Percentiles rank a stretch among this genome's conserved stretches.
Evolutionary conservation across 64 coral and sea anemone genomes (phyloP).

Genomic region (Montipora foliosa): DNA sequence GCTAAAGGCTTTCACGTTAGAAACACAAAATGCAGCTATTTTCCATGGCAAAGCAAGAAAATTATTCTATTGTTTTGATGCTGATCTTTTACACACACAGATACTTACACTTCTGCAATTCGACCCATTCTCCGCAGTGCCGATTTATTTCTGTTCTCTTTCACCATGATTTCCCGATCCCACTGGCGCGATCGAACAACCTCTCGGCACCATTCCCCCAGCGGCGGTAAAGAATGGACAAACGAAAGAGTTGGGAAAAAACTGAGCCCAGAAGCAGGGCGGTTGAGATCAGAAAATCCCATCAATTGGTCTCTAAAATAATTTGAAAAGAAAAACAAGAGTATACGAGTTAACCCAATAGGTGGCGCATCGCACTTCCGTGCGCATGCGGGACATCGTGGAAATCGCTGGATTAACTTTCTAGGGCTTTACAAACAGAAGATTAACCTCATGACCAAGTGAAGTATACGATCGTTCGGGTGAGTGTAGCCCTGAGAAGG

Average conservation of each 20-base stretch:
- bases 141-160: conserved; percentile 86
- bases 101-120: conserved; percentile 76
- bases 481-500: too few relatives aligned
- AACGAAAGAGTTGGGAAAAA: conserved; percentile 95
- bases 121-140: conserved; percentile 43
- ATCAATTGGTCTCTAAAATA: conserved; percentile 55
- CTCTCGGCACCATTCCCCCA: conserved; percentile 99
- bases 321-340: neutral
- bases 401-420: too few relatives aligned
- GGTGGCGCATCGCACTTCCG: too few relatives aligned
- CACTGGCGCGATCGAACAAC: conserved; percentile 85
- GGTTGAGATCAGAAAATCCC: conserved; percentile 19
- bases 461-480: too few relatives aligned
- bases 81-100: neutral
- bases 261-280: conserved; percentile 79
- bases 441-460: too few relatives aligned
- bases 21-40: too few relatives aligned
- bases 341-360: too few relatives aligned
- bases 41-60: too few relatives aligned
- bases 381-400: too few relatives aligned
- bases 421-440: too few relatives aligned
- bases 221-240: conserved; percentile 91
- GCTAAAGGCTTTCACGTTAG: too few relatives aligned
- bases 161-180: conserved; percentile 90
- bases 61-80: too few relatives aligned